These are phyloP conservation scores for Smittia sp. DNA, from an alignment of 2,888 invertebrate genomes.

Conservation along the genomic window DNA sequence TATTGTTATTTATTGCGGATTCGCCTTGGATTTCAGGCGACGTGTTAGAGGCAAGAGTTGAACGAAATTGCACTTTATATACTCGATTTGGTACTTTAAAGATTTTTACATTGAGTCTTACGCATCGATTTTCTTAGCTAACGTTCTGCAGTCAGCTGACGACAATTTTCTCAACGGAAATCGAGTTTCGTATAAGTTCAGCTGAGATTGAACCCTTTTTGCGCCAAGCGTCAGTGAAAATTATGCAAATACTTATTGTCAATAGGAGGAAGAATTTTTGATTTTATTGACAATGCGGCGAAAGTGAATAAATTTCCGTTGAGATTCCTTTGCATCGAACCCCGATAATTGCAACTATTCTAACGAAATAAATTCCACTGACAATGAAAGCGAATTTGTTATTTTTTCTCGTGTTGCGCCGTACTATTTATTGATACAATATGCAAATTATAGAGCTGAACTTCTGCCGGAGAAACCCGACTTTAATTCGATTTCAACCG, in stretches of 20 bases:
- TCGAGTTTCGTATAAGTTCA: not conserved
- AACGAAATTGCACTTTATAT: not conserved
- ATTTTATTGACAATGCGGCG: constrained; percentile 25
- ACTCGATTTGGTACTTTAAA: not conserved
- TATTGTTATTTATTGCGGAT: constrained; percentile 38
- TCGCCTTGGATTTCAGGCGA: constrained; percentile 5
- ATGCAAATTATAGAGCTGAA: constrained; percentile 21
- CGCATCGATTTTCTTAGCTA: constrained; percentile 4
- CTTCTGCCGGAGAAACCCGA: not conserved
- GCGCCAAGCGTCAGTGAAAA: constrained; percentile 19
- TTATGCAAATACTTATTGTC: constrained; percentile 37
- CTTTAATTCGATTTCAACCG: not conserved
- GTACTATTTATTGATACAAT: constrained; percentile 10
- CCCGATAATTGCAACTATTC: constrained; percentile 30
- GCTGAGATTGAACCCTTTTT: not conserved
- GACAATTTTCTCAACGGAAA: constrained; percentile 7
- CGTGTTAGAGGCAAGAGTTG: not conserved
- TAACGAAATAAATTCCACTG: not conserved
- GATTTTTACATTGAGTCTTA: not conserved
- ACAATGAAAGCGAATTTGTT: constrained; percentile 23
- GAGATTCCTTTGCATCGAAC: not conserved
- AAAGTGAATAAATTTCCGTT: constrained; percentile 32
- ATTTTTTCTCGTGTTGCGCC: not conserved
- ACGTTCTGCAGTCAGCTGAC: constrained; percentile 14
- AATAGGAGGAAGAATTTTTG: constrained; percentile 5